phyloP scores from a whole-genome alignment of 1,140 invertebrate species.

The Riptortus pedestris region DNA sequence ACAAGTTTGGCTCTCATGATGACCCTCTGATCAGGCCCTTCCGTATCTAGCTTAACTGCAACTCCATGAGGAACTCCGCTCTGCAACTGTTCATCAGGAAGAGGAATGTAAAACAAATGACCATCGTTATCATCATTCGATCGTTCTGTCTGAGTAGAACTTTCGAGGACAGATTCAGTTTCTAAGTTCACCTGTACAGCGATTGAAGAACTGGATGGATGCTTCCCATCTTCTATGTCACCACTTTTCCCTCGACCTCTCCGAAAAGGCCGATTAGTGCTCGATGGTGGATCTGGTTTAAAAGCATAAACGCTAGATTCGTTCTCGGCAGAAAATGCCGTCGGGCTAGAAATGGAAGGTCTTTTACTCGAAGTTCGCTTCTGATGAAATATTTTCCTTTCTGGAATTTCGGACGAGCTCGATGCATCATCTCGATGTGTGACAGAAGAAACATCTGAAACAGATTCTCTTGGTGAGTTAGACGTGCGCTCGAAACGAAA shows the following conservation, averaged over 20 bases:
- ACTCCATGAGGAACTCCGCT: constrained; percentile 51
- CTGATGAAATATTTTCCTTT: constrained; percentile 45
- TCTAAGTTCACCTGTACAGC: constrained; percentile 47
- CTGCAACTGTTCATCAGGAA: not conserved
- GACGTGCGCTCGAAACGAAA: constrained; percentile 26
- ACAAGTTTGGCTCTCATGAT: constrained; percentile 56
- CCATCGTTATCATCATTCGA: constrained; percentile 42
- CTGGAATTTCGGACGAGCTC: constrained; percentile 30
- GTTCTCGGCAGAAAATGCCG: constrained; percentile 56
- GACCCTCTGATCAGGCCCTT: constrained; percentile 51
- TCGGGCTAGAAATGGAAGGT: constrained; percentile 39
- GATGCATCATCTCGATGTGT: constrained; percentile 30
- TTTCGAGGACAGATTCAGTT: constrained; percentile 36
- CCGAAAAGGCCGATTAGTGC: constrained; percentile 43
- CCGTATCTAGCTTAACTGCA: constrained; percentile 52
- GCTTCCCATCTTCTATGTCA: constrained; percentile 27
- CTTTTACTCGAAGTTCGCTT: constrained; percentile 31
- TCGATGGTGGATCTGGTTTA: constrained; percentile 44
- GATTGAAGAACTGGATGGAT: constrained; percentile 41
- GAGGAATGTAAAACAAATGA: constrained; percentile 58
- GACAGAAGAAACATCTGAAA: constrained; percentile 26
- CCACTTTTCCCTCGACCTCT: constrained; percentile 33
- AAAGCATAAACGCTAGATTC: constrained; percentile 62
- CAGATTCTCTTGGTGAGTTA: constrained; percentile 21
- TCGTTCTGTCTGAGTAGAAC: constrained; percentile 44